phyloP scores from a whole-genome alignment of 2,888 invertebrate genomes.

The Osmoderma eremita region DNA sequence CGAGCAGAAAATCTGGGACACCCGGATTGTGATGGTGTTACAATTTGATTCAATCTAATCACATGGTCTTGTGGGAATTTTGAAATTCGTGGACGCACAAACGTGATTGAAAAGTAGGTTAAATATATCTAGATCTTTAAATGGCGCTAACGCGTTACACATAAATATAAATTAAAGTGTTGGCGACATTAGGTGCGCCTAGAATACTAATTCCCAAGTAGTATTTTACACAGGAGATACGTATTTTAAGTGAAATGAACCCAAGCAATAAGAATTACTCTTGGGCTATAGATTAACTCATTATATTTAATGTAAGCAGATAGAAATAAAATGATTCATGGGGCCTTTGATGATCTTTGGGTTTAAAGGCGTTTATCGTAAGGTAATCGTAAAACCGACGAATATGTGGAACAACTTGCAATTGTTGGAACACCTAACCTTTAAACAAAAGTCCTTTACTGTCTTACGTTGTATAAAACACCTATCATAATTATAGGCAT shows the following conservation, averaged over 20 bases:
- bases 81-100: conserved; percentile 11
- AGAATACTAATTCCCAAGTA: neutral
- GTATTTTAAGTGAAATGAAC: too few relatives aligned
- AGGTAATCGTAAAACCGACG: too few relatives aligned
- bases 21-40: conserved; percentile 28
- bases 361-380: too few relatives aligned
- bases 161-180: conserved; percentile 6
- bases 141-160: conserved; percentile 1
- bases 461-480: conserved; percentile 10
- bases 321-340: too few relatives aligned
- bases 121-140: conserved; percentile 17
- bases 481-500: conserved; percentile 9
- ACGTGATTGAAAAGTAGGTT: conserved; percentile 29
- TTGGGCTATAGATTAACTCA: too few relatives aligned
- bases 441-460: conserved; percentile 1
- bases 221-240: too few relatives aligned
- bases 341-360: too few relatives aligned
- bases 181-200: neutral
- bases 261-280: too few relatives aligned
- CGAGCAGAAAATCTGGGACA: conserved; percentile 7
- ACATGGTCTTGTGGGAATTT: conserved; percentile 29
- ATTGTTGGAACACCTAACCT: too few relatives aligned
- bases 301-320: too few relatives aligned
- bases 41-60: conserved; percentile 26
- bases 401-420: too few relatives aligned